These are phyloP conservation scores for Pelosia muscerda DNA, from an alignment of 2,888 invertebrate genomes.

Conservation along the genomic window DNA sequence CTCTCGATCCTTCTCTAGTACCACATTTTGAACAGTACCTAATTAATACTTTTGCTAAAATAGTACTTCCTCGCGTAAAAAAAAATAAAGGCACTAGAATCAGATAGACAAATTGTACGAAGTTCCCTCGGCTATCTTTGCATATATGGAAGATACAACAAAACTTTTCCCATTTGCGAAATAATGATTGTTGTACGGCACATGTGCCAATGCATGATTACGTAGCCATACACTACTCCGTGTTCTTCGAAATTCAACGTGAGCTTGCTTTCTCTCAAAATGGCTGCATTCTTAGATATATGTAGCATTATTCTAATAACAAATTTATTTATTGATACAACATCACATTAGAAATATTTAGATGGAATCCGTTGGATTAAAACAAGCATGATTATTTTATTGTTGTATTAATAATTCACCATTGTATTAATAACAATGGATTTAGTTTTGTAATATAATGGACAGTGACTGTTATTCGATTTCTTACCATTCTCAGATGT, in stretches of 20 bases:
- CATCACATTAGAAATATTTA: background rate
- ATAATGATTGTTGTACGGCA: constrained; percentile 18
- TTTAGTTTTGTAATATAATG: too few relatives aligned
- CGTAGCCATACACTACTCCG: constrained; percentile 21
- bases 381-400: too few relatives aligned
- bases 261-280: constrained; percentile 45
- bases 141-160: constrained; percentile 13
- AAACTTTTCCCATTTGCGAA: constrained; percentile 21
- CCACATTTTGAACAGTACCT: too few relatives aligned
- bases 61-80: too few relatives aligned
- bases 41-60: too few relatives aligned
- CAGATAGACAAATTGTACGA: background rate
- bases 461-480: background rate
- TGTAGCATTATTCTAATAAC: constrained; percentile 34
- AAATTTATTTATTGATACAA: constrained; percentile 14
- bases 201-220: constrained; percentile 24
- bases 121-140: background rate
- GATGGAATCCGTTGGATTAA: too few relatives aligned
- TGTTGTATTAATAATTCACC: constrained; percentile 13
- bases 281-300: constrained; percentile 35
- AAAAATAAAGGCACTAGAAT: background rate
- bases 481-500: background rate
- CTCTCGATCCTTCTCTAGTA: too few relatives aligned
- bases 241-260: constrained; percentile 33
- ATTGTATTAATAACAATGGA: background rate